Evolutionary conservation across 2,888 invertebrate species (phyloP).

Genomic region (Dyspetes luteomarginatus): DNA sequence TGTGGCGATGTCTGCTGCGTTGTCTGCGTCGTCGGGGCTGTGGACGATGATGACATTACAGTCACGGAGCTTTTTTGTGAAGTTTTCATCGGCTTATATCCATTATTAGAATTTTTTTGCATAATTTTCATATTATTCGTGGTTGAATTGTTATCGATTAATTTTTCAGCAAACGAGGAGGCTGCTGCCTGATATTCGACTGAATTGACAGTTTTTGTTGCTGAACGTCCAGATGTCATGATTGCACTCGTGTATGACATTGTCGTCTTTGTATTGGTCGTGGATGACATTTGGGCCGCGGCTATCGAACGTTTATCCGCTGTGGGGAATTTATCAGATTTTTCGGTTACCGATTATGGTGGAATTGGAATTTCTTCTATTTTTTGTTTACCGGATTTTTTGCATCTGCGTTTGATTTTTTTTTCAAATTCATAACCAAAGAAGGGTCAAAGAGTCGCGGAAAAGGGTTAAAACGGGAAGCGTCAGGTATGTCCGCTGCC

Average conservation of each 20-base stretch:
- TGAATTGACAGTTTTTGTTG: conserved; percentile 84
- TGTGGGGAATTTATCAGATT: conserved; percentile 69
- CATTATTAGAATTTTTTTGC: conserved; percentile 74
- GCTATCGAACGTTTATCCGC: conserved; percentile 84
- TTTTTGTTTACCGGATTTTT: conserved; percentile 7
- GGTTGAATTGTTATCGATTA: conserved; percentile 85
- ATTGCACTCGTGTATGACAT: conserved; percentile 86
- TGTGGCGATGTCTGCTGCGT: conserved; percentile 72
- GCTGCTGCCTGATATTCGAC: too few species aligned
- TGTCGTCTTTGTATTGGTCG: conserved; percentile 85
- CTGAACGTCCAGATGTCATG: conserved; percentile 85
- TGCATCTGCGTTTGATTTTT: conserved; percentile 9
- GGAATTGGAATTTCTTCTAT: conserved; percentile 8
- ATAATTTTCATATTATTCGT: conserved; percentile 74
- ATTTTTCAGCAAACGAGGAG: conserved; percentile 89
- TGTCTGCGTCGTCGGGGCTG: conserved; percentile 74
- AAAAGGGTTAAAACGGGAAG: conserved; percentile 56
- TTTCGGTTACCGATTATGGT: conserved; percentile 59
- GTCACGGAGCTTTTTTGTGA: conserved; percentile 67
- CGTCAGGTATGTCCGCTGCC: conserved; percentile 47
- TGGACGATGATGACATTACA: conserved; percentile 77
- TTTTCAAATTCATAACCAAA: conserved; percentile 33
- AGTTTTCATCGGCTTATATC: conserved; percentile 74
- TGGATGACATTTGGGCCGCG: conserved; percentile 81
- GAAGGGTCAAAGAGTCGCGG: conserved; percentile 57